Percentiles rank a stretch among this genome's conserved stretches.
Evolutionary conservation across 2,113 vertebrate species (phyloP).

Genomic region (Mastomys natalensis): DNA sequence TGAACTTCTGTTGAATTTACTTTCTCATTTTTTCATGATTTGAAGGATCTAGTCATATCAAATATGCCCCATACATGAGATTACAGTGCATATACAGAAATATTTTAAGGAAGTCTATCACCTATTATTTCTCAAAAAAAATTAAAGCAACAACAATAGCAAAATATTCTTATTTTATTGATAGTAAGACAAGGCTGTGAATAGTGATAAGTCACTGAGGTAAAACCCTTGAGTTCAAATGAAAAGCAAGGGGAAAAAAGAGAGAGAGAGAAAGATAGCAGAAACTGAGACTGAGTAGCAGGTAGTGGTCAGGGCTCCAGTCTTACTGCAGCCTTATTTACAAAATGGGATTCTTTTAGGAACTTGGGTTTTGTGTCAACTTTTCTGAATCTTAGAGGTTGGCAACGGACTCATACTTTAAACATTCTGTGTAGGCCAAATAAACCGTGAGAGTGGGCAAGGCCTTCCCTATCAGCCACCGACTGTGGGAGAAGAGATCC

Average conservation of each 20-base stretch:
- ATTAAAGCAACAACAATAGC: constrained; percentile 1
- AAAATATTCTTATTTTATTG: neutral
- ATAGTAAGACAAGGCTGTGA: neutral
- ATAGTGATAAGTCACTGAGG: constrained; percentile 32
- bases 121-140: neutral
- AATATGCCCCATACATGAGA: neutral
- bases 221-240: neutral
- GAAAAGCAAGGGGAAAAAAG: neutral
- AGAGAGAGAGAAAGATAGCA: neutral
- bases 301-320: accelerated
- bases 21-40: neutral
- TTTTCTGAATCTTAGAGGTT: constrained; percentile 59
- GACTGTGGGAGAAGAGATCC: too few species aligned
- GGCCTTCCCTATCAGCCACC: constrained; percentile 66
- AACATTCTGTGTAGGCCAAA: constrained; percentile 71
- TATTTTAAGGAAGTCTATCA: neutral
- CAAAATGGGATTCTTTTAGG: constrained; percentile 35
- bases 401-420: constrained; percentile 65
- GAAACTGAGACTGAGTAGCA: too few species aligned
- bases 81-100: neutral
- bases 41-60: neutral
- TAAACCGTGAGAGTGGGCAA: constrained; percentile 73
- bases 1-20: neutral
- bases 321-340: neutral
- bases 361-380: constrained; percentile 22